Base-by-base conservation (phyloP, 53 echinoderm and acorn worm species). In the Luidia sarsii region DNA sequence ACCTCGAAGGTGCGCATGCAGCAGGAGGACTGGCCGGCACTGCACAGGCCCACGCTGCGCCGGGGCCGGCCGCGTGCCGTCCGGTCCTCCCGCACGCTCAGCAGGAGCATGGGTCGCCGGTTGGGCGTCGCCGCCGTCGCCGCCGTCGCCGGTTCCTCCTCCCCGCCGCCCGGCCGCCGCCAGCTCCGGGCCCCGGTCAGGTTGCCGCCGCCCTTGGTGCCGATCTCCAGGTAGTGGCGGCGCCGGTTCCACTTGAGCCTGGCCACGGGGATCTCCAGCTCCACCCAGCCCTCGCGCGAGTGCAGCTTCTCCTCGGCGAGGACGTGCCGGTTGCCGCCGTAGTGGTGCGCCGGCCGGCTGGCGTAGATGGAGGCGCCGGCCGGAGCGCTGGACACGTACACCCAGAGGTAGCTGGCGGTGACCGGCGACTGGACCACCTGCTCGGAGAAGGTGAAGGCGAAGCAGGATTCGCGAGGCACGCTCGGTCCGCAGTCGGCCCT, bases 271-370 rank as follows among this genome's bases (percentile, higher is more conserved):
- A 83, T 53, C 41, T 83, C 63, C 1, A 83, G 25, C 51, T 83
- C 83, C 57, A 83, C 63, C 83, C 83, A 83, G 15, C 83, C 83
- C 50, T 67, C 62, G 18, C 48, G 48, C 14, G 71, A 71, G 83
- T 83, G 71, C 50, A 71, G 25, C 45, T 83, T 71, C 64, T 45
- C 62, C 37, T 64, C 29, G 61, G 70, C 83, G 0, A 83, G 37
- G 49, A 71, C 51, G n/a, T 48, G 71, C 4, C 51, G 18, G 14
- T 30, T 35, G 39, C 4, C 53, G 36, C 64, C 71, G 39, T 83
- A 38, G 37, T 63, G 71, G 29, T 33, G 31, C 36, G 56, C 23
- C 3, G 83, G 83, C 25, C 71, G 21, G 14, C 49, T 34, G 1
- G 51, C 63, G 13, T 48, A 49, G 36, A 83, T 64, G 21, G 62